These are phyloP conservation scores for Poecilia velifera DNA, from an alignment of 2,797 vertebrate species.

Conservation along the genomic window DNA sequence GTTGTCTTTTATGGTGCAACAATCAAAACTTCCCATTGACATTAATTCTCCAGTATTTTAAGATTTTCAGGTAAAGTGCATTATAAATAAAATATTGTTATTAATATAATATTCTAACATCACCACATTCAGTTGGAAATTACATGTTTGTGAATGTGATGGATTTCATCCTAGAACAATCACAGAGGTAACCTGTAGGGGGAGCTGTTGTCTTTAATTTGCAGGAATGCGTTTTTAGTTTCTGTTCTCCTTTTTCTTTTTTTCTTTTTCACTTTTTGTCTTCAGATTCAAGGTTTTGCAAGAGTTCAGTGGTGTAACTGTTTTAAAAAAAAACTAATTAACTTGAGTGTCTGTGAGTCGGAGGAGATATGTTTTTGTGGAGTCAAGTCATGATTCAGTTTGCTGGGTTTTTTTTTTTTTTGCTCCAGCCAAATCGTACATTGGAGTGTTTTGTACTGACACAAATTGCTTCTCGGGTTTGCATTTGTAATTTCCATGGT, in stretches of 20 bases:
- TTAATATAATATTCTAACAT: background rate
- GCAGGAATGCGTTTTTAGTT: background rate
- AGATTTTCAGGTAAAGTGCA: no score
- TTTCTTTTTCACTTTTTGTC: slow-evolving; percentile 1
- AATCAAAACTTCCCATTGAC: background rate
- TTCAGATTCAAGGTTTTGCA: slow-evolving; percentile 13
- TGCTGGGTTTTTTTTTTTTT: slow-evolving; percentile 9
- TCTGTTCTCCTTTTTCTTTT: background rate
- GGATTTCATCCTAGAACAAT: slow-evolving; percentile 2
- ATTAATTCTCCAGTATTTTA: no score
- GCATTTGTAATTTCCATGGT: slow-evolving; percentile 60
- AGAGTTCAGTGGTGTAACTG: slow-evolving; percentile 29
- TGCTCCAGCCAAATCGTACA: slow-evolving; percentile 38
- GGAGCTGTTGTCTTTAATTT: slow-evolving; percentile 37
- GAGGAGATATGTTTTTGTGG: slow-evolving; percentile 19
- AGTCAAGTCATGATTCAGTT: slow-evolving; percentile 39
- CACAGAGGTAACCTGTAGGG: slow-evolving; percentile 5
- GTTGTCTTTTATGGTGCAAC: background rate
- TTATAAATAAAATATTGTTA: no score
- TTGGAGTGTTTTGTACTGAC: slow-evolving; percentile 38
- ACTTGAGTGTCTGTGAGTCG: slow-evolving; percentile 27
- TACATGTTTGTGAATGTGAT: background rate
- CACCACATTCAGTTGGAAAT: background rate
- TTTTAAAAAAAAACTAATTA: slow-evolving; percentile 39
- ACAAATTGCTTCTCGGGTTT: slow-evolving; percentile 55